phyloP scores from a whole-genome alignment of 1,140 invertebrate species.

The Heterodera carotae region DNA sequence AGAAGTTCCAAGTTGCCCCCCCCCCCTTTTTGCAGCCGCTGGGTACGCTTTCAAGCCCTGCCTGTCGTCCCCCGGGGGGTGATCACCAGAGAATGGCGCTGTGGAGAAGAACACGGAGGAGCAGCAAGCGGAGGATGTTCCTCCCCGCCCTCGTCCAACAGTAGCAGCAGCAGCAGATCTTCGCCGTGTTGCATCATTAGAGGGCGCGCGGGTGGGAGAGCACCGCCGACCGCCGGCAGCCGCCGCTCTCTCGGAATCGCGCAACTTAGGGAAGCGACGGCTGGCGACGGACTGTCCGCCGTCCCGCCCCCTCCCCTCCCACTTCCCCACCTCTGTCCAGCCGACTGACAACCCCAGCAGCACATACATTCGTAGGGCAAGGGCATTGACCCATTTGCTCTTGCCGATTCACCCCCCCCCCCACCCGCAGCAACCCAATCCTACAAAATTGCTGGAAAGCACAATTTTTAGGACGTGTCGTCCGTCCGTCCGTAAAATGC shows the following conservation, averaged over 20 bases:
- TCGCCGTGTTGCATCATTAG: conserved; percentile 5
- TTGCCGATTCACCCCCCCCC: not conserved
- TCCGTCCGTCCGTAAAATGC: not conserved
- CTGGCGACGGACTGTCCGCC: conserved; percentile 14
- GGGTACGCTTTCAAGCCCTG: not conserved
- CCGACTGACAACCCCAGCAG: not conserved
- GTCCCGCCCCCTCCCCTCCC: not conserved
- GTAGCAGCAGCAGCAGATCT: too few species aligned
- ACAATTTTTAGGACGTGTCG: not conserved
- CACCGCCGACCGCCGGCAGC: not conserved
- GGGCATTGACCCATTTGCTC: conserved; percentile 14
- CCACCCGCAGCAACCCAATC: not conserved
- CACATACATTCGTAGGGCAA: not conserved
- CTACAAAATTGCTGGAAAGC: conserved; percentile 2
- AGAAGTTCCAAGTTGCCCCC: not conserved
- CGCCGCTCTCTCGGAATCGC: not conserved
- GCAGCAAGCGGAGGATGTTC: not conserved
- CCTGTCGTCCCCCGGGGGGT: not conserved
- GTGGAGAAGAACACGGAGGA: not conserved
- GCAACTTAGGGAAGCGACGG: conserved; percentile 1
- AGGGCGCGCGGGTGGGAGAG: not conserved
- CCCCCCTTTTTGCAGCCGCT: not conserved
- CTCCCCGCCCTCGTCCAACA: too few species aligned
- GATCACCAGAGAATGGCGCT: not conserved
- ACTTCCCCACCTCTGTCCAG: not conserved